Conservation (phyloP, 1,140 invertebrate species). For the Metopolophium dirhodum region DNA sequence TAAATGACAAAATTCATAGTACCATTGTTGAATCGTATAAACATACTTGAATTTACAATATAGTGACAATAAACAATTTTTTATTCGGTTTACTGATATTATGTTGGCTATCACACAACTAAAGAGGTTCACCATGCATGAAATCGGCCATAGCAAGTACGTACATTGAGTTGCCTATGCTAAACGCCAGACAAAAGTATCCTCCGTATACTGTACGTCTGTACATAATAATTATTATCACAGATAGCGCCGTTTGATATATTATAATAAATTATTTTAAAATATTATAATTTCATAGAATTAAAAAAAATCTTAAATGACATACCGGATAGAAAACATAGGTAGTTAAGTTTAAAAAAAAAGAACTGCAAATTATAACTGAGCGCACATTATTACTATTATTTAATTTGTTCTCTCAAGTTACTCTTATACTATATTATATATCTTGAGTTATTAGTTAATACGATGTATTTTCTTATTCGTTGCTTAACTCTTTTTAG, state of each 20-base stretch:
- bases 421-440: too few species aligned
- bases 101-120: background rate
- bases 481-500: too few species aligned
- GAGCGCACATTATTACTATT: too few species aligned
- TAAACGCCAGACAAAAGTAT: background rate
- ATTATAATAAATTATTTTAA: background rate
- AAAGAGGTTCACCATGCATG: too few species aligned
- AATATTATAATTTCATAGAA: background rate
- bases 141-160: background rate
- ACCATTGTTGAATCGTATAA: too few species aligned
- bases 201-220: background rate
- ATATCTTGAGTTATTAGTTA: too few species aligned
- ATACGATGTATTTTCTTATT: too few species aligned
- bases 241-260: background rate
- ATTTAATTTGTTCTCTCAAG: too few species aligned
- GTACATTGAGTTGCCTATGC: background rate
- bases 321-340: background rate
- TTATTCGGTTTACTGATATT: background rate
- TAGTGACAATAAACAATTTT: background rate
- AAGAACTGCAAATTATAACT: too few species aligned
- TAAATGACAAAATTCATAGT: background rate
- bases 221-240: background rate
- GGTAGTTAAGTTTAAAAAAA: background rate
- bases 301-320: background rate
- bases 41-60: background rate